Evolutionary conservation across 2,888 invertebrate species (phyloP).

Genomic region (Drosophila phalerata): DNA sequence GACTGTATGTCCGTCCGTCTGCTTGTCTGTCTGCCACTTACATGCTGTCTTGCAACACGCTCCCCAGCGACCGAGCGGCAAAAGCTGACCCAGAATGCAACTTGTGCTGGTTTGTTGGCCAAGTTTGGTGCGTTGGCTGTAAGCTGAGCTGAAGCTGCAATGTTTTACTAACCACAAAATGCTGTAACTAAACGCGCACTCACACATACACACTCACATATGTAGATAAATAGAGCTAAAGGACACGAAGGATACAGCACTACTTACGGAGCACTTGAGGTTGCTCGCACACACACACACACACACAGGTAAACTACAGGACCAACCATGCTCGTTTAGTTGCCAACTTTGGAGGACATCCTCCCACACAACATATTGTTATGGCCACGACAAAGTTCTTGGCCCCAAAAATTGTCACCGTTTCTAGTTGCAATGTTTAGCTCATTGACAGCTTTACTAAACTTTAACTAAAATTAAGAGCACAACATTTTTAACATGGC

Average conservation of each 20-base stretch:
- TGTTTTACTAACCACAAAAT: slow-evolving; percentile 81
- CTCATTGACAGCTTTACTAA: slow-evolving; percentile 72
- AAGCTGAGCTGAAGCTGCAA: slow-evolving; percentile 55
- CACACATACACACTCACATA: slow-evolving; percentile 37
- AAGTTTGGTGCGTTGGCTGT: slow-evolving; percentile 33
- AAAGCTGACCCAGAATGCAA: slow-evolving; percentile 77
- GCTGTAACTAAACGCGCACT: slow-evolving; percentile 78
- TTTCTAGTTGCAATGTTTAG: slow-evolving; percentile 68
- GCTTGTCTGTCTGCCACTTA: slow-evolving; percentile 54
- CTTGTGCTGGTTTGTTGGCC: slow-evolving; percentile 73
- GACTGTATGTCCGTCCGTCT: slow-evolving; percentile 8
- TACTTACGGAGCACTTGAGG: slow-evolving; percentile 76
- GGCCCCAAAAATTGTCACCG: slow-evolving; percentile 74
- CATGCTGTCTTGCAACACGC: slow-evolving; percentile 48
- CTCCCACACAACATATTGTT: slow-evolving; percentile 71
- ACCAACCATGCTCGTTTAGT: slow-evolving; percentile 39
- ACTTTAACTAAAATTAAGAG: slow-evolving; percentile 65
- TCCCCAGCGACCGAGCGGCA: slow-evolving; percentile 53
- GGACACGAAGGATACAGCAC: slow-evolving; percentile 52
- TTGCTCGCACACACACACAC: slow-evolving; percentile 38
- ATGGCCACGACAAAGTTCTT: slow-evolving; percentile 68
- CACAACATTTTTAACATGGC: background rate
- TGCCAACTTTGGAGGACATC: slow-evolving; percentile 52
- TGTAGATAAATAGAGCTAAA: slow-evolving; percentile 51
- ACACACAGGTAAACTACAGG: slow-evolving; percentile 55